A percentile compares a stretch with the other conserved stretches of the same genome.
Conservation (phyloP, 2,113 vertebrate genomes). For the Bucco capensis region DNA sequence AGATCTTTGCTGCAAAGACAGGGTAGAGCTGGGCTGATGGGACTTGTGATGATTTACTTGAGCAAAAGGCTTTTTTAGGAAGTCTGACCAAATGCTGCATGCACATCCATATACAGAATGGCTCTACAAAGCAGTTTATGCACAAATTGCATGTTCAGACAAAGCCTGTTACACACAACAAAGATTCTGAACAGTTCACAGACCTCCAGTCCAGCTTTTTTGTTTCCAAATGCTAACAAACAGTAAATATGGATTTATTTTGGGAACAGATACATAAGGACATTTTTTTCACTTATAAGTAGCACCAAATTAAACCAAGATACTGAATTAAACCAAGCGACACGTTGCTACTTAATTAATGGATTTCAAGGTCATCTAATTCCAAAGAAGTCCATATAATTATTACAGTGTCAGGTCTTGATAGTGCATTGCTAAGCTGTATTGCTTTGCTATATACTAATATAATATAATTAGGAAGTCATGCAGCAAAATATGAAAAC, state of each 20-base stretch:
- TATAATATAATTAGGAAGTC: not conserved
- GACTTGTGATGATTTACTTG: not conserved
- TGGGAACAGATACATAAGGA: not conserved
- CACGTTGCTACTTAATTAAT: not conserved
- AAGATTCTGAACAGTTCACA: not conserved
- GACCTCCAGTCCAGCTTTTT: not conserved
- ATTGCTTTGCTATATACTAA: not conserved
- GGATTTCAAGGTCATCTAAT: not conserved
- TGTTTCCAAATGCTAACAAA: not conserved
- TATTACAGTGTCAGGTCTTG: not conserved
- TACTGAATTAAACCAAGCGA: not conserved
- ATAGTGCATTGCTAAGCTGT: not conserved
- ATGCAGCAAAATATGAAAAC: conserved; percentile 5
- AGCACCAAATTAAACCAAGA: not conserved
- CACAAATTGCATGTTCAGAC: not conserved
- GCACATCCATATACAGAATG: not conserved
- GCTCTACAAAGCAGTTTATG: not conserved
- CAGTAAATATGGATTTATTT: not conserved
- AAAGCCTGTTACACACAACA: not conserved
- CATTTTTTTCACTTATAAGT: not conserved
- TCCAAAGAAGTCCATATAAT: not conserved
- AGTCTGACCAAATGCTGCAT: not conserved
- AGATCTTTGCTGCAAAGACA: not conserved
- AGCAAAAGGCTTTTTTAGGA: not conserved
- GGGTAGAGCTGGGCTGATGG: not conserved